Percentiles rank a stretch among this genome's conserved stretches.
Conservation (phyloP, 2,797 vertebrate genomes). For the Atherinosoma microstoma region DNA sequence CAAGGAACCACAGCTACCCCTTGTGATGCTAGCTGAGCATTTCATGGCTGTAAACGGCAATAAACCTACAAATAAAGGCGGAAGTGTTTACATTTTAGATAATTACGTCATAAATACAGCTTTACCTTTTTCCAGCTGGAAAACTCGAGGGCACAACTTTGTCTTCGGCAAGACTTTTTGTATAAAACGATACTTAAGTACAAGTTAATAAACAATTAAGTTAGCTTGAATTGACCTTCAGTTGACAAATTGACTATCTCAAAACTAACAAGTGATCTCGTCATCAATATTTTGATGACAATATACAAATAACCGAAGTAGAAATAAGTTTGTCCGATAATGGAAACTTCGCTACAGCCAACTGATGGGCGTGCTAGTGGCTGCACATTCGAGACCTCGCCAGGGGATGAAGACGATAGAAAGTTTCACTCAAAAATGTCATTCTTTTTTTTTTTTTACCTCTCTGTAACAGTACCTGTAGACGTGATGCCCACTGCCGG, state of each 20-base stretch:
- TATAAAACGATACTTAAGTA: background rate
- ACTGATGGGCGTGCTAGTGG: slow-evolving; percentile 7
- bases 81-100: background rate
- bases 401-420: background rate
- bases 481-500: background rate
- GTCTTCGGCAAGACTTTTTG: background rate
- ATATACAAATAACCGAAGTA: accelerated
- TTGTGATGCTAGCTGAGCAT: background rate
- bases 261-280: background rate
- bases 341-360: accelerated
- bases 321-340: slow-evolving; percentile 24
- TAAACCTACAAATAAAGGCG: background rate
- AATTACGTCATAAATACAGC: background rate
- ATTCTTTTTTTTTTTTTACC: accelerated
- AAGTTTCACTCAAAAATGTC: accelerated
- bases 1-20: background rate
- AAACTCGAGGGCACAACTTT: background rate
- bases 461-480: slow-evolving; percentile 18
- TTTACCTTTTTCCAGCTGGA: background rate
- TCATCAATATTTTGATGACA: accelerated
- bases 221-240: background rate
- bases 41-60: background rate
- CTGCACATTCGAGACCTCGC: background rate
- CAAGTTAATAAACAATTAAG: background rate
- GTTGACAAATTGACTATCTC: accelerated